Evolutionary conservation across 2,797 vertebrate species (phyloP), one percentile per base, ranked within the genome.

Genomic region (Onychomys arenicola): DNA sequence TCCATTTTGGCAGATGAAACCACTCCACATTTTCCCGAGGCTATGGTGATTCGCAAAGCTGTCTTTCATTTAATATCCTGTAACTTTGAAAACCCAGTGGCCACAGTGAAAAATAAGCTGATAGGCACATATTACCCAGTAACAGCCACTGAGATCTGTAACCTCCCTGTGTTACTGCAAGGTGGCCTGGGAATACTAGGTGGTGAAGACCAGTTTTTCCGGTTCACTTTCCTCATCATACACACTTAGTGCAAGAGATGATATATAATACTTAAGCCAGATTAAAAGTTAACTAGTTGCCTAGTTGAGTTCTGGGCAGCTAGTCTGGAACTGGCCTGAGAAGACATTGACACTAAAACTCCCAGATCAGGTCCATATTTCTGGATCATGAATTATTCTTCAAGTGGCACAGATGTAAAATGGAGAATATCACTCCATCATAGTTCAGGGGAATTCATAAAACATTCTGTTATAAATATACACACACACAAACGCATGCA

Each of bases 71-170:
- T 90, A 40, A 69, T 88, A 91, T n/a, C 29, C 59, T 77, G 17
- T 43, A 81, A 89, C 86, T 85, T 63, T 91, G 71, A 84, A 57
- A 88, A 78, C n/a, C 67, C 27, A 21, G 34, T 46, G 83, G 76
- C 67, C 25, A 34, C 81, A 93, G 43, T 93, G 71, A 73, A 87
- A 90, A 92, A 96, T 89, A 96, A 96, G 65, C 46, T 94, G 82
- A 90, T 90, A 81, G 89, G 40, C 69, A n/a, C 40, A 5, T 65
- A 81, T 92, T 76, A 76, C 49, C 63, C 57, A 71, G 63, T 27
- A 85, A 86, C 85, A 96, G 90, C 71, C 1, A 14, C 55, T 59
- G 61, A 92, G 46, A 29, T 69, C 32, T 75, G 73, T 93, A 90
- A 81, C 80, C 82, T 90, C 87, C 23, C 90, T 87, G 90, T 83